These are phyloP conservation scores for Papilio elwesi DNA, from an alignment of 2,888 invertebrate species.

Conservation along the genomic window DNA sequence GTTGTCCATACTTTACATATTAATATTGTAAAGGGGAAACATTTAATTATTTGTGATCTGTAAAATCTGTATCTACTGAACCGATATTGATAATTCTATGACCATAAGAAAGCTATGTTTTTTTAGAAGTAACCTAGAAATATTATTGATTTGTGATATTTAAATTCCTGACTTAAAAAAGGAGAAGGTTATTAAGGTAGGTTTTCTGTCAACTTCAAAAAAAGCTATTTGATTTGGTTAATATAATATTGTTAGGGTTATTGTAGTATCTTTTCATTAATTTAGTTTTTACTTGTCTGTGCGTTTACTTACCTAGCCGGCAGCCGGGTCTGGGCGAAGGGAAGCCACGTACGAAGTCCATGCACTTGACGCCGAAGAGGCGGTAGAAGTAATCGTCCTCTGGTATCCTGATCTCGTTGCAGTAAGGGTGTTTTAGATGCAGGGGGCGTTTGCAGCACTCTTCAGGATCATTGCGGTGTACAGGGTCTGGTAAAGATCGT, in stretches of 20 bases:
- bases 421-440: constrained; percentile 94
- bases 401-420: constrained; percentile 94
- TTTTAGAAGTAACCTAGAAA: too few relatives aligned
- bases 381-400: constrained; percentile 96
- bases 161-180: too few relatives aligned
- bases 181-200: too few relatives aligned
- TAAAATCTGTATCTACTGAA: too few relatives aligned
- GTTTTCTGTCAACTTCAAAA: too few relatives aligned
- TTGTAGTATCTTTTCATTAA: neutral
- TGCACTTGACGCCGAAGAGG: constrained; percentile 92
- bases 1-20: constrained; percentile 7
- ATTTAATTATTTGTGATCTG: too few relatives aligned
- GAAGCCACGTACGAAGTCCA: constrained; percentile 95
- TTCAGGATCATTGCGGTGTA: constrained; percentile 94
- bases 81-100: too few relatives aligned
- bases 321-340: constrained; percentile 95
- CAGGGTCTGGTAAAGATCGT: constrained; percentile 85
- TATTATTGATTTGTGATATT: too few relatives aligned
- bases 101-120: too few relatives aligned
- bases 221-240: too few relatives aligned
- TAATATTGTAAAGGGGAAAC: neutral
- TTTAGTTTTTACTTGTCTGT: neutral
- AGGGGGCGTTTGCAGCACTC: constrained; percentile 93
- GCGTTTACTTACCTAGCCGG: constrained; percentile 86
- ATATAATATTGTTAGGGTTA: too few relatives aligned